Evolutionary conservation across 2,113 vertebrate species (phyloP), one percentile per base, ranked within the genome.

Genomic region (Cryptoleucopteryx plumbea): DNA sequence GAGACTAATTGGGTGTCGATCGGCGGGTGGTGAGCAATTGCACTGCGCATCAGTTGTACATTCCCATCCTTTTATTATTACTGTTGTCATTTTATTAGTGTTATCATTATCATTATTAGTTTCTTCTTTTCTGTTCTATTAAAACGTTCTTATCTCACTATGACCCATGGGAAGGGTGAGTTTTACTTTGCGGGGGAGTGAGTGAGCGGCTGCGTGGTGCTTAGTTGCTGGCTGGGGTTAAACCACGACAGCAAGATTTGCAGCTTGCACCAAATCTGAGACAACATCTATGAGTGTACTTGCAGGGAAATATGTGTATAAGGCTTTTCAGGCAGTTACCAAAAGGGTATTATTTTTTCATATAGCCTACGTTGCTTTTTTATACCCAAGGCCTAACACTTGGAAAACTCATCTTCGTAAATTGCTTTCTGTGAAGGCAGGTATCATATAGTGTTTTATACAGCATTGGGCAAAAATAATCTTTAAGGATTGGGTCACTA

Each of bases 401-500:
- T 56, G 73, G 52, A 88, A 91, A 92, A 85, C 55, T 74, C 93
- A 62, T 79, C 67, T 86, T 59, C 3, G 10, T 52, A 94, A 96
- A 93, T 79, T 62, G 67, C 52, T 78, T 90, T 84, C 61, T 59
- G 59, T 73, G 86, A 94, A 94, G n/a, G 80, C 23, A 94, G n/a
- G 53, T 88, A 96, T 94, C 88, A 78, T 11, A 65, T 2, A 86
- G 15, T 36, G 18, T 83, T 94, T 92, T 66, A 52, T 48, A 43
- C 42, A 63, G 56, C 1, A 2, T 48, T 94, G 88, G 87, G 55
- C 53, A 85, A 96, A 90, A 96, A 90, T 77, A 94, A 80, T 94
- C 94, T 95, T 88, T 90, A 97, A 97, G 90, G 77, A 79, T 25
- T 91, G 68, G 61, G 58, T 98, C 97, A 91, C 97, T 97, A 97